phyloP scores from a whole-genome alignment of 2,113 vertebrate species.

The Xiphophorus couchianus region DNA sequence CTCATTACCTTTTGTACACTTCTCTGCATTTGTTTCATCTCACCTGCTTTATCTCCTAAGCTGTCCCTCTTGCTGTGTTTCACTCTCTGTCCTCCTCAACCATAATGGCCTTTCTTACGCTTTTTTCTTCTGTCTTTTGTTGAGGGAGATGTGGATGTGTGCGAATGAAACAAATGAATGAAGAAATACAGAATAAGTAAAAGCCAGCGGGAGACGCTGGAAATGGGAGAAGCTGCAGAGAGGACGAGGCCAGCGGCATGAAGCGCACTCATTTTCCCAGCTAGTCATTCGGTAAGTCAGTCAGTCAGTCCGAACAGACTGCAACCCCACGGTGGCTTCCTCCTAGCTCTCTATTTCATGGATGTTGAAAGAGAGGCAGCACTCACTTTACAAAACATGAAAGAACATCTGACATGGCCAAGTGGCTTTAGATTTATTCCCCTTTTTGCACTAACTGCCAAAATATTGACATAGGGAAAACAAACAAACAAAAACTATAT shows the following conservation, averaged over 20 bases:
- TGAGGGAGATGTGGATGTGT: conserved; percentile 27
- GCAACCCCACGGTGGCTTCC: conserved; percentile 36
- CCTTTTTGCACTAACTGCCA: conserved; percentile 58
- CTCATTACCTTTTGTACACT: conserved; percentile 59
- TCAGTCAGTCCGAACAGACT: conserved; percentile 52
- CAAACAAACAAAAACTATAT: conserved; percentile 49
- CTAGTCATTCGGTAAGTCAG: conserved; percentile 49
- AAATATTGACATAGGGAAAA: conserved; percentile 66
- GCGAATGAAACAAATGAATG: conserved; percentile 8
- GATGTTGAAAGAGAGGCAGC: conserved; percentile 47
- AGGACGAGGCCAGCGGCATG: conserved; percentile 6
- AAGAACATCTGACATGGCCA: conserved; percentile 68
- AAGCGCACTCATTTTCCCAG: conserved; percentile 42
- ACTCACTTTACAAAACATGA: conserved; percentile 69
- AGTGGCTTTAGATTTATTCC: conserved; percentile 52
- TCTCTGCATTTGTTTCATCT: conserved; percentile 58
- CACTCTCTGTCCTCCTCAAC: conserved; percentile 31
- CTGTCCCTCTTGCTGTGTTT: conserved; percentile 13
- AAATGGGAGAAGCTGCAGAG: conserved; percentile 8
- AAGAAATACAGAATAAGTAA: conserved; percentile 17
- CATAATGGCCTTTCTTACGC: conserved; percentile 38
- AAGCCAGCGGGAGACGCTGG: not conserved
- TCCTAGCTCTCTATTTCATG: conserved; percentile 59
- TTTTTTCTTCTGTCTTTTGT: conserved; percentile 15
- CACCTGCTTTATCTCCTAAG: conserved; percentile 32